These are phyloP conservation scores for Microctenopoma stevenorrisi DNA, from an alignment of 2,797 vertebrate genomes.

Conservation along the genomic window DNA sequence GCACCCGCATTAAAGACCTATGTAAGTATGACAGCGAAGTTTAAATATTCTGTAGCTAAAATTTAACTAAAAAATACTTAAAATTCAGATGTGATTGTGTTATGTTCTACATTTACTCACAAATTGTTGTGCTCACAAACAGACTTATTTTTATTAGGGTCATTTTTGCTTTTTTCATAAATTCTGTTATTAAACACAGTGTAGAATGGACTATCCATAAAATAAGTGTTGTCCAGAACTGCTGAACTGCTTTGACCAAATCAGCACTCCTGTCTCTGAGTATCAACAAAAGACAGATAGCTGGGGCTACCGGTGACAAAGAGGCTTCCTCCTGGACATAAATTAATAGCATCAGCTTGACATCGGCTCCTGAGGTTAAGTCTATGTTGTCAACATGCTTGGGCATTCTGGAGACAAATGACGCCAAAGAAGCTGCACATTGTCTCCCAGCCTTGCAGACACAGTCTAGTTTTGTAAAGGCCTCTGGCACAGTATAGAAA, in stretches of 20 bases:
- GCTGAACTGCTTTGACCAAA: conserved; percentile 38
- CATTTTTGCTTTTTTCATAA: not conserved
- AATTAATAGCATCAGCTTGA: conserved; percentile 72
- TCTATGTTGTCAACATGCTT: conserved; percentile 76
- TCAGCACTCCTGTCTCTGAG: conserved; percentile 40
- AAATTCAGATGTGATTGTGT: not conserved
- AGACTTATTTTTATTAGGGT: not conserved
- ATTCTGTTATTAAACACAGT: not conserved
- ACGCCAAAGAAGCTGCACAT: conserved; percentile 51
- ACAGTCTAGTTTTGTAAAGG: conserved; percentile 16
- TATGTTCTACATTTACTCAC: not conserved
- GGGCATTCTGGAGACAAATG: conserved; percentile 74
- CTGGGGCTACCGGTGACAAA: conserved; percentile 66
- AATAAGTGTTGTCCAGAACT: conserved; percentile 10
- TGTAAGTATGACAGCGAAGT: not conserved
- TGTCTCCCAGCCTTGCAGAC: conserved; percentile 44
- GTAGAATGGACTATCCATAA: not conserved
- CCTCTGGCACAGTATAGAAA: not conserved
- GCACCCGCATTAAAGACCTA: not conserved
- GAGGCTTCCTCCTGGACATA: conserved; percentile 61
- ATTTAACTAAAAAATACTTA: not conserved
- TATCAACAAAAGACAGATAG: conserved; percentile 51
- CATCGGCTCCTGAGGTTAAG: conserved; percentile 70
- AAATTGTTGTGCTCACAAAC: not conserved
- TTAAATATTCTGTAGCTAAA: not conserved